These are phyloP conservation scores for Onychorhynchus coronatus DNA, from an alignment of 2,113 vertebrate genomes.

Conservation along the genomic window DNA sequence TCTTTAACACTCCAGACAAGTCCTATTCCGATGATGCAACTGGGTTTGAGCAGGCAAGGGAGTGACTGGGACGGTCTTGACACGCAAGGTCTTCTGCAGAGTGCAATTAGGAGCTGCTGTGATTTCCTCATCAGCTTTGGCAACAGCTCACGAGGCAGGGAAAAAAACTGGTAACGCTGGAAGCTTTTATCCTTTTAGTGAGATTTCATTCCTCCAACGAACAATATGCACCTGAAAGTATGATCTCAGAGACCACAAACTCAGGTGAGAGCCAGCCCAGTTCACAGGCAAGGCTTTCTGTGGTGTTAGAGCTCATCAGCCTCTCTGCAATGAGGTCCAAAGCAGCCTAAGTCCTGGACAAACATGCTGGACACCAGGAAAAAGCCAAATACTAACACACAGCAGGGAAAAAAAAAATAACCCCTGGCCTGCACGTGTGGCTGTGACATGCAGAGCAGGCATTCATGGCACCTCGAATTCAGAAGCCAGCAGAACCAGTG, in stretches of 20 bases:
- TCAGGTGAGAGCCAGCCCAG: neutral
- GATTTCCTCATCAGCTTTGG: conserved; percentile 6
- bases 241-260: conserved; percentile 4
- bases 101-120: neutral
- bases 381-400: neutral
- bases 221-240: neutral
- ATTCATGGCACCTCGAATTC: neutral
- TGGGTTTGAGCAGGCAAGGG: neutral
- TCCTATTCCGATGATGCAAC: neutral
- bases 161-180: neutral
- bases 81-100: neutral
- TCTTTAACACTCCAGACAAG: neutral
- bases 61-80: neutral
- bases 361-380: neutral
- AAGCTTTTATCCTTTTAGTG: neutral
- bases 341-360: neutral
- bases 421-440: neutral
- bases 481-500: neutral
- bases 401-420: neutral
- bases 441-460: neutral
- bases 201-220: neutral
- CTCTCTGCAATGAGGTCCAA: neutral
- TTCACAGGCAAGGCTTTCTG: neutral
- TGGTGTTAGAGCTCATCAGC: neutral
- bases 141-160: fast-evolving